Evolutionary conservation across 2,888 invertebrate species (phyloP).

Genomic region (Eudemis profundana): DNA sequence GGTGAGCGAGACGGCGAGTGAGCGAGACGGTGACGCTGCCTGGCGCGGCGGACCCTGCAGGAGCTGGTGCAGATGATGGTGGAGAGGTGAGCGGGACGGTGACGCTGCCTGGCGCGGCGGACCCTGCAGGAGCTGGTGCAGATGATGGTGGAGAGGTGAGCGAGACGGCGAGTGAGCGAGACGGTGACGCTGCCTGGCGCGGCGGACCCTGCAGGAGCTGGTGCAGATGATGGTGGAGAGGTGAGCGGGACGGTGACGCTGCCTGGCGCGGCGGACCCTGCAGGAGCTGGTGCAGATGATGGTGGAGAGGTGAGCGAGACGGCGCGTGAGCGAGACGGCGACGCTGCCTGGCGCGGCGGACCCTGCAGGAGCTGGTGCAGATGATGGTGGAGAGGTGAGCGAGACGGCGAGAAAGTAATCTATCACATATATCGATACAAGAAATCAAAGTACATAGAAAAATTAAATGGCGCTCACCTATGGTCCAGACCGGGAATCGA

Average conservation of each 20-base stretch:
- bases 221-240: slow-evolving; percentile 89
- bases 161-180: slow-evolving; percentile 49
- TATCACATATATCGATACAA: too few species aligned
- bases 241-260: slow-evolving; percentile 85
- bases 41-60: slow-evolving; percentile 82
- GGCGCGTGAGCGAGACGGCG: slow-evolving; percentile 85
- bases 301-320: slow-evolving; percentile 84
- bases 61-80: slow-evolving; percentile 91
- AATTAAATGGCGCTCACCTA: too few species aligned
- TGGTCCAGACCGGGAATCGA: too few species aligned
- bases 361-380: slow-evolving; percentile 88
- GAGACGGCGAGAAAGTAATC: too few species aligned
- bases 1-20: slow-evolving; percentile 66
- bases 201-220: slow-evolving; percentile 87
- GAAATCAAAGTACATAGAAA: too few species aligned
- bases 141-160: slow-evolving; percentile 88
- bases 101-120: slow-evolving; percentile 84
- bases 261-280: slow-evolving; percentile 86
- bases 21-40: slow-evolving; percentile 79
- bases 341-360: slow-evolving; percentile 86
- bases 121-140: slow-evolving; percentile 88
- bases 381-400: slow-evolving; percentile 87
- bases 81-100: slow-evolving; percentile 85
- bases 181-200: slow-evolving; percentile 84
- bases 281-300: slow-evolving; percentile 87